Conservation (phyloP, 2,113 vertebrate genomes). For the Nothocercus nigrocapillus region DNA sequence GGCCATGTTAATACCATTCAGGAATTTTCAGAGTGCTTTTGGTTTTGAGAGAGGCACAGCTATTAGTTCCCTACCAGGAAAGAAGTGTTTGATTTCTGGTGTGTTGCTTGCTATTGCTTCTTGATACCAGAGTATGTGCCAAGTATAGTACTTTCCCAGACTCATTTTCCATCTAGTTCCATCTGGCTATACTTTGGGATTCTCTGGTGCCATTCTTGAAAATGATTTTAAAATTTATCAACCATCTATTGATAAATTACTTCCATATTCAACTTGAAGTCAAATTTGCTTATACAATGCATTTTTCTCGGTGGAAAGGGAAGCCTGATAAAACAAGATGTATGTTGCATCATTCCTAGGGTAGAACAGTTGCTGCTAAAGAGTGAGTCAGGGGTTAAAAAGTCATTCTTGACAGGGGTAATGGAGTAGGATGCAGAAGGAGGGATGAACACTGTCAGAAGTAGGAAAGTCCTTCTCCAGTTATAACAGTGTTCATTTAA, state of each 20-base stretch:
- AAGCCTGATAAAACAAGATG: not conserved
- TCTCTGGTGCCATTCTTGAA: not conserved
- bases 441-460: not conserved
- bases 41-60: not conserved
- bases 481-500: not conserved
- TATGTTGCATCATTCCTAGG: not conserved
- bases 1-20: not conserved
- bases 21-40: not conserved
- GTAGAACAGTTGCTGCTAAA: not conserved
- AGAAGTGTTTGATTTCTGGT: not conserved
- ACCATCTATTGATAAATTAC: not conserved
- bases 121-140: not conserved
- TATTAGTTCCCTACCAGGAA: not conserved
- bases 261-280: not conserved
- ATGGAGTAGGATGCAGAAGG: not conserved
- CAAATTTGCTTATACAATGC: not conserved
- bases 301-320: not conserved
- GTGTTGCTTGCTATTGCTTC: not conserved
- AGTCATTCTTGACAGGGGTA: not conserved
- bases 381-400: not conserved
- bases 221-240: not conserved
- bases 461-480: not conserved
- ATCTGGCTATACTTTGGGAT: not conserved
- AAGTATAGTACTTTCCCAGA: not conserved
- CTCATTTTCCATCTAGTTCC: not conserved